Evolutionary conservation across 2,797 vertebrate genomes (phyloP).

Genomic region (Cirrhinus mrigala): DNA sequence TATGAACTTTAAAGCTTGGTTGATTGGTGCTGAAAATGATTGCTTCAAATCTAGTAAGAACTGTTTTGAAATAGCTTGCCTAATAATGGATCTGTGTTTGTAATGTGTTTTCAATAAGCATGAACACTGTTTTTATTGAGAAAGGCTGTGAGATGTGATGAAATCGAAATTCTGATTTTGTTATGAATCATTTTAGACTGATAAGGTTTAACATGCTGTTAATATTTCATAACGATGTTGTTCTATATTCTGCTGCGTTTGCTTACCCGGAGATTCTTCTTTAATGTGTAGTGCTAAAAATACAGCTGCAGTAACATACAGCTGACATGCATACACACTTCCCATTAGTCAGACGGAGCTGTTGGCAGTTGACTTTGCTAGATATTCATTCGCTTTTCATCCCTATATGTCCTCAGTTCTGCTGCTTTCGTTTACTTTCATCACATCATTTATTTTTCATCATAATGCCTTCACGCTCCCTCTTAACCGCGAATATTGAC

Average conservation of each 20-base stretch:
- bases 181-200: not conserved
- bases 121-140: not conserved
- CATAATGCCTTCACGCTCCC: conserved; percentile 15
- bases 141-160: not conserved
- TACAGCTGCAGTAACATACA: conserved; percentile 22
- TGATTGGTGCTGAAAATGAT: not conserved
- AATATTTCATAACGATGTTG: not conserved
- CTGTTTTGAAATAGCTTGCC: conserved; percentile 19
- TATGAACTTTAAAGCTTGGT: not conserved
- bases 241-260: conserved; percentile 19
- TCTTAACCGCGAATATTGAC: not conserved
- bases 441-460: conserved; percentile 45
- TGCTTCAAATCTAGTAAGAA: not conserved
- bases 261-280: conserved; percentile 15
- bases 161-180: not conserved
- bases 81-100: not conserved
- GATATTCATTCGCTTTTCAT: not conserved
- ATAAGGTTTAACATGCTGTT: not conserved
- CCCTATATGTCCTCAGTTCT: conserved; percentile 26
- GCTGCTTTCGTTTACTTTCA: not conserved
- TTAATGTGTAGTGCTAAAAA: conserved; percentile 44
- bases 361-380: conserved; percentile 15
- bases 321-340: conserved; percentile 16
- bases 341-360: conserved; percentile 28
- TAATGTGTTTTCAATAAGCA: conserved; percentile 1